Conservation (phyloP, 2,113 vertebrate genomes). For the Chloropsis hardwickii region DNA sequence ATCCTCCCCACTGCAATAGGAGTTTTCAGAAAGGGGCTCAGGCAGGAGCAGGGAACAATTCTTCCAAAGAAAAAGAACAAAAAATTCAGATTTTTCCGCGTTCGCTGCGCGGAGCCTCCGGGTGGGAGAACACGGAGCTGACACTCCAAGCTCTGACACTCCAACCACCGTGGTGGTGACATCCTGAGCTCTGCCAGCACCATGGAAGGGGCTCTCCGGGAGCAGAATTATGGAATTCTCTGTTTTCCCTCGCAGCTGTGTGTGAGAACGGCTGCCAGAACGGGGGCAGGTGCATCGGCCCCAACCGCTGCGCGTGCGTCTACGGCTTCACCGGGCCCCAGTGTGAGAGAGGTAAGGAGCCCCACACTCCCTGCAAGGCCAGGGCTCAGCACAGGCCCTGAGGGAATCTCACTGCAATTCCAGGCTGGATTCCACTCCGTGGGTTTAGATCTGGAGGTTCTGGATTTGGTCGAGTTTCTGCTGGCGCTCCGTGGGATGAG, state of each 20-base stretch:
- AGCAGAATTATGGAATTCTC: neutral
- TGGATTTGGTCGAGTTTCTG: neutral
- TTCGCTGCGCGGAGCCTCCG: rapidly evolving
- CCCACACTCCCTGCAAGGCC: rapidly evolving
- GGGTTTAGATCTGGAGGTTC: rapidly evolving
- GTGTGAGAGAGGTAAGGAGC: constrained; percentile 90
- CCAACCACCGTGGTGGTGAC: rapidly evolving
- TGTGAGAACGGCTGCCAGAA: constrained; percentile 96
- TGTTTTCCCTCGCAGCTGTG: constrained; percentile 76
- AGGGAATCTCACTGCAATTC: neutral
- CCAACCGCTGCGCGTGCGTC: constrained; percentile 93
- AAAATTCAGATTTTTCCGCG: neutral
- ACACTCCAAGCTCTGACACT: rapidly evolving
- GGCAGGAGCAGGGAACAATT: neutral
- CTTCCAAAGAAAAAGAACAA: neutral
- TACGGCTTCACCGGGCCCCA: constrained; percentile 97
- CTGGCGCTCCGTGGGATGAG: neutral
- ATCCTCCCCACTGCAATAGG: neutral
- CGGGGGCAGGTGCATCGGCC: constrained; percentile 92
- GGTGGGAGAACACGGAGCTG: neutral
- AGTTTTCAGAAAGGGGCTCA: neutral
- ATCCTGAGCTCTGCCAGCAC: neutral
- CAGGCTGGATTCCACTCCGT: rapidly evolving
- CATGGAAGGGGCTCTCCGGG: rapidly evolving
- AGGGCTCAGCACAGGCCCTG: neutral